Evolutionary conservation across 2,888 invertebrate genomes (phyloP), one percentile per base, ranked within the genome.

Genomic region (Chrysolina americana): DNA sequence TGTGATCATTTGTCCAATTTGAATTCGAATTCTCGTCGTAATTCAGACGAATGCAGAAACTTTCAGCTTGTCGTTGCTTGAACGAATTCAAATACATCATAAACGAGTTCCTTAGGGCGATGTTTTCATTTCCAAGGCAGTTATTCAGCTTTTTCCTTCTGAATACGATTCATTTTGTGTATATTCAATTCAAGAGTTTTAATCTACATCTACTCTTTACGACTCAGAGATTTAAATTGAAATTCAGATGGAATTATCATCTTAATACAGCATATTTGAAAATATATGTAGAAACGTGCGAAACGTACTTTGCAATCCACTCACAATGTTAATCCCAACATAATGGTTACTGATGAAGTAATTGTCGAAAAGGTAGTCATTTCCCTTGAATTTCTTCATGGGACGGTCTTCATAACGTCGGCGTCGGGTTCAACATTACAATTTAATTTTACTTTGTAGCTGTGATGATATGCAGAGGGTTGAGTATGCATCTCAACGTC

Each of bases 41-140:
- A n/a, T 17, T 17, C 2, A 10, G 17, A 10, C 9, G n/a, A 17
- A 10, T 53, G 19, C 21, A 13, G 13, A 53, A 53, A 53, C 15
- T 44, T 2, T 44, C 15, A 5, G 15, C 2, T 15, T 44, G 13
- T 44, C 44, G 9, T 13, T 13, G 9, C 44, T 8, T 15, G 44
- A 44, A 44, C 21, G 21, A 53, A 10, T 21, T 21, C 50, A 10
- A 19, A 17, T 50, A 50, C 17, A 50, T 50, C 21, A 53, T 53
- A 23, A 53, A 53, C 19, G 53, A 53, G 23, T 53, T 53, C 53
- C 23, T 53, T 23, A 11, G 13, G 53, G 53, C 53, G 53, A 19
- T 21, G 21, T 53, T 53, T 53, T 13, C 53, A 53, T 53, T 53
- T 53, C 21, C 21, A 19, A 53, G 53, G 53, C 21, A 53, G 53